phyloP scores from a whole-genome alignment of 2,113 vertebrate species.

The Chauna torquata region DNA sequence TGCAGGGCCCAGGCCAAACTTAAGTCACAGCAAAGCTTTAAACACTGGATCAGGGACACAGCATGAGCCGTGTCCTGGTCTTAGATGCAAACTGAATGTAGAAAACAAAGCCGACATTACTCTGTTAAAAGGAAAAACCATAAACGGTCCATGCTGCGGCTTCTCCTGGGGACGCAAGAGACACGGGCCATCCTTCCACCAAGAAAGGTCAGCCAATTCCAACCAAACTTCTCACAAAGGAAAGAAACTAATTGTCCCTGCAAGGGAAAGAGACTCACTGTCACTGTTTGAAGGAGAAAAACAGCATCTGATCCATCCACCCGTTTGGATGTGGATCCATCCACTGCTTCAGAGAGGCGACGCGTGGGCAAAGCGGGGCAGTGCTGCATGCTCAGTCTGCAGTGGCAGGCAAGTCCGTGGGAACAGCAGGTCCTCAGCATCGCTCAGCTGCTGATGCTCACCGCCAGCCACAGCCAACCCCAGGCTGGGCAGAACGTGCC shows the following conservation, averaged over 20 bases:
- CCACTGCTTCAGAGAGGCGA: neutral
- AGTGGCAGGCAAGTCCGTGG: rapidly evolving
- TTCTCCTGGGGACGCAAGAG: conserved; percentile 53
- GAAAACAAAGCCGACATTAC: conserved; percentile 45
- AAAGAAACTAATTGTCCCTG: conserved; percentile 28
- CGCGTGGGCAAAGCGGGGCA: neutral
- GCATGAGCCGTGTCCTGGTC: conserved; percentile 47
- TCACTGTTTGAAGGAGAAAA: neutral
- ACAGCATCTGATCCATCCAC: neutral
- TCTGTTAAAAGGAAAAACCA: conserved; percentile 57
- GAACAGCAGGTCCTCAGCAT: neutral
- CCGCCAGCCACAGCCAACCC: rapidly evolving
- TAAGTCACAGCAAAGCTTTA: conserved; percentile 67
- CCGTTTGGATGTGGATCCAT: neutral
- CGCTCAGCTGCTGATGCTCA: neutral
- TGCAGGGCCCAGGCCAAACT: conserved; percentile 66
- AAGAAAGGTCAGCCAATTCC: conserved; percentile 47
- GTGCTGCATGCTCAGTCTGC: neutral
- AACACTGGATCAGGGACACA: conserved; percentile 67
- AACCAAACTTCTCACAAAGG: neutral
- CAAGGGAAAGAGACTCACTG: conserved; percentile 13
- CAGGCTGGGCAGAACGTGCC: neutral
- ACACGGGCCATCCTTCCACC: neutral
- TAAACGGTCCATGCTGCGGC: conserved; percentile 10
- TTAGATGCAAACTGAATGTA: conserved; percentile 60